A percentile compares a stretch with the other conserved stretches of the same genome.
Conservation (phyloP, 1,140 invertebrate genomes). For the Rhopalosiphum padi region DNA sequence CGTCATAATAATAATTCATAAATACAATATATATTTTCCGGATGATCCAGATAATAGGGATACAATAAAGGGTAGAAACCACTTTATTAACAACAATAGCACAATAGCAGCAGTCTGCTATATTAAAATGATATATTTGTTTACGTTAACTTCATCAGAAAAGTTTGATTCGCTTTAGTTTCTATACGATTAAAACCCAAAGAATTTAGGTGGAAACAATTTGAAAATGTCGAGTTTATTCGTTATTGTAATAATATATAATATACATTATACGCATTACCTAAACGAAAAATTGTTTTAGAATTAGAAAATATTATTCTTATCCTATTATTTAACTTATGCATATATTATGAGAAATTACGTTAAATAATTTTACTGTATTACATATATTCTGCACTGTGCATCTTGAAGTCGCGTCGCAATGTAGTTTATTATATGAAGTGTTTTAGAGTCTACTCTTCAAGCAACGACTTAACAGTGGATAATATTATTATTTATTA, state of each 20-base stretch:
- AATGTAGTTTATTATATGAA: background rate
- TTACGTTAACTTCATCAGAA: background rate
- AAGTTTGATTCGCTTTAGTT: background rate
- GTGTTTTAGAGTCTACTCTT: background rate
- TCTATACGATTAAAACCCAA: background rate
- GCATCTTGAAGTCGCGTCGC: no score
- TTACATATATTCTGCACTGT: background rate
- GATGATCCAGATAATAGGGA: background rate
- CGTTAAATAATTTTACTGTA: background rate
- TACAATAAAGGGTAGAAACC: background rate
- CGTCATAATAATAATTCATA: background rate
- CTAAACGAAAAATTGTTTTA: background rate
- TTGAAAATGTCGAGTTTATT: background rate
- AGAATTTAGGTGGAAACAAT: background rate
- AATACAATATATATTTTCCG: background rate
- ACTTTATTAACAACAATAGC: conserved; percentile 26
- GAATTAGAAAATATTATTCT: background rate
- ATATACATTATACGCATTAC: background rate
- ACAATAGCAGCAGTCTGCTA: background rate
- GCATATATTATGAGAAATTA: background rate
- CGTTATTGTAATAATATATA: background rate
- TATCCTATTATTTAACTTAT: background rate
- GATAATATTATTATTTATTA: background rate
- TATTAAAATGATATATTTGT: background rate
- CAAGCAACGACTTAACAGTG: background rate